These are phyloP conservation scores for Habroteleia sp. DNA, from an alignment of 2,888 invertebrate genomes.

Conservation along the genomic window DNA sequence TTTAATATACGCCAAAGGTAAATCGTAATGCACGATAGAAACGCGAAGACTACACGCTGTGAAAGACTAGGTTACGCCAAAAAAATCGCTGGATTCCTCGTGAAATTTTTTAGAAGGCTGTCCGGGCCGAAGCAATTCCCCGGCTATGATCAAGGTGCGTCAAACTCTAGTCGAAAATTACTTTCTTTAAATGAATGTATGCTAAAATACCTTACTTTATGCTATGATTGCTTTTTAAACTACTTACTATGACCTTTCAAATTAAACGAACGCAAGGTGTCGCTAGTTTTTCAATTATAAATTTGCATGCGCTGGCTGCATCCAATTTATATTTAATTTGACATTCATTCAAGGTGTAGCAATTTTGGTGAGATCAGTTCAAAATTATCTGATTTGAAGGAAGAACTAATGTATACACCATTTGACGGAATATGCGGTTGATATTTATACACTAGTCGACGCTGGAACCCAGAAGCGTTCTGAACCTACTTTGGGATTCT, in stretches of 20 bases:
- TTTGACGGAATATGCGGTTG: slow-evolving; percentile 27
- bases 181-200: too few species aligned
- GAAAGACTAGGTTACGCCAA: slow-evolving; percentile 49
- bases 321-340: too few species aligned
- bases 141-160: slow-evolving; percentile 3
- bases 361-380: slow-evolving; percentile 15
- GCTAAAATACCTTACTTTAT: too few species aligned
- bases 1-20: slow-evolving; percentile 15
- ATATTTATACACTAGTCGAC: slow-evolving; percentile 27
- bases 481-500: slow-evolving; percentile 28
- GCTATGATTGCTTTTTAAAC: background rate
- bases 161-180: slow-evolving; percentile 9
- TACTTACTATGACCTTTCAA: background rate
- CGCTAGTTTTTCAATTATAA: background rate
- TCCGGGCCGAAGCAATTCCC: slow-evolving; percentile 16
- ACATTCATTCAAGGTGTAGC: slow-evolving; percentile 4
- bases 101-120: too few species aligned
- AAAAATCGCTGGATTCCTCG: too few species aligned
- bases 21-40: slow-evolving; percentile 12
- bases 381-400: slow-evolving; percentile 32
- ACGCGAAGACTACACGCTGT: slow-evolving; percentile 6
- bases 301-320: too few species aligned
- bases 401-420: slow-evolving; percentile 30
- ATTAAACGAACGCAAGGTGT: background rate
- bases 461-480: slow-evolving; percentile 21